Percentiles rank a stretch among this genome's conserved stretches.
Evolutionary conservation across 1,140 invertebrate genomes (phyloP).

Genomic region (Leptopilina clavipes): DNA sequence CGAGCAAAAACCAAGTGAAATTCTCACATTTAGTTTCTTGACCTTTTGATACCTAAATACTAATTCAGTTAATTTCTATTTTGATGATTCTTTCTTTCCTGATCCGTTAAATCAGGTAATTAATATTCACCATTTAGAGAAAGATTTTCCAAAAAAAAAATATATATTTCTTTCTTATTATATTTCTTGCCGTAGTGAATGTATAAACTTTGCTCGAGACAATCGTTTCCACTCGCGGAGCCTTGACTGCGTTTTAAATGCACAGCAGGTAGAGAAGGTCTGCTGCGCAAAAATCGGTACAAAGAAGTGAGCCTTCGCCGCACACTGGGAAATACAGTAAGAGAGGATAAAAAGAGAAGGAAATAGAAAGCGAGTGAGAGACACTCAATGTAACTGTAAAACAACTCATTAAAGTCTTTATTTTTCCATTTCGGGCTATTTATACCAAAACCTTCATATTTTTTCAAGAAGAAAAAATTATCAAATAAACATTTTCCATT

Average conservation of each 20-base stretch:
- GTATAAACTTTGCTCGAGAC: slow-evolving; percentile 40
- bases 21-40: too few relatives aligned
- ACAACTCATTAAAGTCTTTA: neutral
- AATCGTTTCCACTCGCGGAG: slow-evolving; percentile 58
- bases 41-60: too few relatives aligned
- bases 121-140: too few relatives aligned
- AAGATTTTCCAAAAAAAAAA: too few relatives aligned
- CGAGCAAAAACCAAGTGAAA: too few relatives aligned
- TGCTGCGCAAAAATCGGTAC: slow-evolving; percentile 61
- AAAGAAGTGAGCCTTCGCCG: slow-evolving; percentile 44
- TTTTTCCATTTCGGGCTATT: neutral
- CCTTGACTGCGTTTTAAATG: slow-evolving; percentile 61
- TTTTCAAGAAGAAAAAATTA: too few relatives aligned
- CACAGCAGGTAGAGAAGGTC: slow-evolving; percentile 58
- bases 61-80: too few relatives aligned
- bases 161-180: too few relatives aligned
- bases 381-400: slow-evolving; percentile 14
- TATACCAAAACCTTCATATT: neutral
- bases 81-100: too few relatives aligned
- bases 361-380: neutral
- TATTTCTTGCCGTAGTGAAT: neutral
- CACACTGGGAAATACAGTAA: neutral
- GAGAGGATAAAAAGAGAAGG: neutral
- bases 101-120: too few relatives aligned
- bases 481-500: too few relatives aligned